A percentile compares a stretch with the other conserved stretches of the same genome.
Conservation (phyloP, 2,797 vertebrate species). For the Oreortyx pictus region DNA sequence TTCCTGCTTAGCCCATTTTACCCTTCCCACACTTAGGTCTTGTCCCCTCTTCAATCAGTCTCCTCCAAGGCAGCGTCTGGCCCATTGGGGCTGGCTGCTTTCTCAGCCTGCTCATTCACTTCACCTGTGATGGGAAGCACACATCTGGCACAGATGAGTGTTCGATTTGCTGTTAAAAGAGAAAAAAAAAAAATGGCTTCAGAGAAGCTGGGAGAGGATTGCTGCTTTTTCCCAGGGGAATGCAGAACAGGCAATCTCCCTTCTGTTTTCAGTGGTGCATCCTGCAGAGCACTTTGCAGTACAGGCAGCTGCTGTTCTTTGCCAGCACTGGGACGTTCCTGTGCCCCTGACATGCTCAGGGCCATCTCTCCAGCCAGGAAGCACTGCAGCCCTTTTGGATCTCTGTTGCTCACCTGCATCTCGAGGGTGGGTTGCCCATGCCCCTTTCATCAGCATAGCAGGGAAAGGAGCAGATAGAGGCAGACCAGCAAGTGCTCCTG, state of each 20-base stretch:
- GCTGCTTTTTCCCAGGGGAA: neutral
- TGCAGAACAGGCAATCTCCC: neutral
- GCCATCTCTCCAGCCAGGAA: neutral
- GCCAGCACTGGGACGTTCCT: neutral
- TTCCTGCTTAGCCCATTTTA: slow-evolving; percentile 4
- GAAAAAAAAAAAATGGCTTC: neutral
- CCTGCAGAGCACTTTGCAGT: accelerated
- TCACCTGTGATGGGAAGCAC: neutral
- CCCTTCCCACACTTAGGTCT: neutral
- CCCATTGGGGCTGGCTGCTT: neutral
- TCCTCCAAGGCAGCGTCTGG: neutral
- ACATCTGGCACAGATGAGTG: neutral
- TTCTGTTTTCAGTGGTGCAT: neutral
- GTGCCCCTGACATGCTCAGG: neutral
- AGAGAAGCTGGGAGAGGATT: neutral
- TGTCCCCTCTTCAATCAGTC: neutral
- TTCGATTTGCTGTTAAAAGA: neutral
- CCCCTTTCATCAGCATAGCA: neutral
- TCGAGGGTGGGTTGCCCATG: neutral
- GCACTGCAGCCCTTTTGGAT: neutral
- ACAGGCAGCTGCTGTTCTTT: neutral
- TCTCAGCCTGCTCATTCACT: neutral
- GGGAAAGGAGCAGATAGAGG: neutral
- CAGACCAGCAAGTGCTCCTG: neutral
- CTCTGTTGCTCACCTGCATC: neutral